Base-by-base conservation (phyloP, 1,140 invertebrate species). In the Calephelis virginiensis region DNA sequence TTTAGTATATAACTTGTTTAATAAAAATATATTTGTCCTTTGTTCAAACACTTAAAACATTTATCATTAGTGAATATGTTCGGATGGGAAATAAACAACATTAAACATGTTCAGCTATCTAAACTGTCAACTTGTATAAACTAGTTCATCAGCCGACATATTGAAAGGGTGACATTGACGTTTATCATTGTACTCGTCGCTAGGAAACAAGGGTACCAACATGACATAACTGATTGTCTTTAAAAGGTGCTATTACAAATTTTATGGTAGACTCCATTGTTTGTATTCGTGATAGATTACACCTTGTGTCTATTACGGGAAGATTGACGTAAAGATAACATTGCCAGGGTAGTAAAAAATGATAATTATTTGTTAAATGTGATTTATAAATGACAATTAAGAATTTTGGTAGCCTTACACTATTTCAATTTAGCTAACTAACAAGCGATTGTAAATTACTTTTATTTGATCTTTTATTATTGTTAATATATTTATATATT, bases 161-260 rank as follows among this genome's bases (percentile, higher is more conserved):
- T 56, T 56, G 53, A 43, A 43, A 43, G 40, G 13, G 49, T 56
- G 17, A 56, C 17, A 28, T 56, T 56, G 53, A 56, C 53, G 53
- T 56, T 56, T 56, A 12, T 56, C 53, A 56, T 56, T 56, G 53
- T 56, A 11, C 28, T 14, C 9, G 53, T 56, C 53, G 53, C 53
- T 56, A 56, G 53, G 53, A 12, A 56, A 56, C 53, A 56, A 28
- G 40, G 53, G 53, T 56, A 56, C 53, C 17, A 56, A 56, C 53
- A 56, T 28, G 53, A 28, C 53, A 56, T 56, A 56, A 28, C 50
- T 53, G 50, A 53, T 53, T 9, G 50, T 53, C 50, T 53, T 53
- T 53, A 53, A 53, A 53, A 53, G 50, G 50, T 53, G 50, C 50
- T 53, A 53, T 53, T 53, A 53, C 49, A 53, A 53, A 53, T 53